A percentile compares a stretch with the other conserved stretches of the same genome.
Conservation (phyloP, 2,888 invertebrate species). For the Ophion obscuratus region DNA sequence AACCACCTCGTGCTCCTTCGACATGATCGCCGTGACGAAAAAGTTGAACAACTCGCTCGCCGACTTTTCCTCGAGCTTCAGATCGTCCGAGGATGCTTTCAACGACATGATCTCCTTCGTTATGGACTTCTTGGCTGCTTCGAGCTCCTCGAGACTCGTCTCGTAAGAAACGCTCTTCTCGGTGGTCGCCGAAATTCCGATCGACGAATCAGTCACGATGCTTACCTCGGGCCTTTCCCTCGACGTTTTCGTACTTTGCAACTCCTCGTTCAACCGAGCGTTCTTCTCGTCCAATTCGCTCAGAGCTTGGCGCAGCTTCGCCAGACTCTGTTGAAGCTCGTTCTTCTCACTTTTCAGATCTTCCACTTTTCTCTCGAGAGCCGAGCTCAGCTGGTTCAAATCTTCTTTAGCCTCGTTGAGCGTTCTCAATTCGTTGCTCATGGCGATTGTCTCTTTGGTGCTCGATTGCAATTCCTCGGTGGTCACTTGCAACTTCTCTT, state of each 20-base stretch:
- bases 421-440: slow-evolving; percentile 68
- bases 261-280: slow-evolving; percentile 57
- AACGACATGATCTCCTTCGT: slow-evolving; percentile 77
- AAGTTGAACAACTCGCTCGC: slow-evolving; percentile 74
- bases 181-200: not conserved
- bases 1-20: slow-evolving; percentile 78
- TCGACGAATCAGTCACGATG: slow-evolving; percentile 46
- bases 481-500: slow-evolving; percentile 28
- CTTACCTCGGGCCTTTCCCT: not conserved
- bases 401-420: slow-evolving; percentile 63
- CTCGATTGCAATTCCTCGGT: slow-evolving; percentile 40
- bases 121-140: slow-evolving; percentile 71
- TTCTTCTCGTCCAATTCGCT: slow-evolving; percentile 63
- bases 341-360: slow-evolving; percentile 69
- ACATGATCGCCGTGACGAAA: slow-evolving; percentile 76
- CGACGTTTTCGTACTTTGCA: slow-evolving; percentile 42
- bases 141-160: slow-evolving; percentile 77
- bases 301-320: slow-evolving; percentile 37
- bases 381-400: slow-evolving; percentile 69
- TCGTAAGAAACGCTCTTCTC: slow-evolving; percentile 66
- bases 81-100: slow-evolving; percentile 60
- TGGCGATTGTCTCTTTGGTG: slow-evolving; percentile 78
- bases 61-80: slow-evolving; percentile 66
- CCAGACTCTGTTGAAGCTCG: slow-evolving; percentile 23
- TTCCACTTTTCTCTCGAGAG: slow-evolving; percentile 72